Percentiles rank a stretch among this genome's conserved stretches.
phyloP scores from a whole-genome alignment of 2,888 invertebrate genomes.

The Brachylomia viminalis region DNA sequence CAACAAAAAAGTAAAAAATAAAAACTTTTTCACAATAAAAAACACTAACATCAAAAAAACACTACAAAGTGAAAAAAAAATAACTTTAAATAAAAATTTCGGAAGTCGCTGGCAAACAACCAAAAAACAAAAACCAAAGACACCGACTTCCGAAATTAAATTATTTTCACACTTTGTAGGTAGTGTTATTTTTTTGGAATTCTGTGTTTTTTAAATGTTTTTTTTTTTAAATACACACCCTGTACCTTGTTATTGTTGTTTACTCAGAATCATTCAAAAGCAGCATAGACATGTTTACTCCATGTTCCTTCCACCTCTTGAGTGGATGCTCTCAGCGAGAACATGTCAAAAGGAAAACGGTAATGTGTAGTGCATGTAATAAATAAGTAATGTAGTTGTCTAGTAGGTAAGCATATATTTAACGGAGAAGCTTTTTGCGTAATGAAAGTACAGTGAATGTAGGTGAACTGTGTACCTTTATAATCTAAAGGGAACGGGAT shows the following conservation, averaged over 20 bases:
- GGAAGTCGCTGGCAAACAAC: no score
- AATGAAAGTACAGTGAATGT: conserved; percentile 26
- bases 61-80: no score
- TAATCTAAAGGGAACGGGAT: background rate
- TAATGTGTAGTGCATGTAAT: conserved; percentile 26
- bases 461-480: background rate
- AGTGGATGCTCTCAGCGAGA: conserved; percentile 23
- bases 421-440: conserved; percentile 30
- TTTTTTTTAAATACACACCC: conserved; percentile 1
- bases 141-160: no score
- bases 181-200: no score
- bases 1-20: no score
- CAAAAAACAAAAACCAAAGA: no score
- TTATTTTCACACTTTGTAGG: no score
- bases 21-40: no score
- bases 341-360: conserved; percentile 42
- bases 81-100: no score
- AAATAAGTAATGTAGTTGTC: conserved; percentile 34
- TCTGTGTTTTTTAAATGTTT: no score
- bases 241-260: conserved; percentile 26
- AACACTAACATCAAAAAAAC: no score
- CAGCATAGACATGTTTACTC: conserved; percentile 35
- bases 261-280: conserved; percentile 37
- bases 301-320: conserved; percentile 9
- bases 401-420: conserved; percentile 24